Percentiles rank a stretch among this genome's conserved stretches.
These are phyloP conservation scores for Enteromius mattozi DNA, from an alignment of 2,797 vertebrate species.

Conservation along the genomic window DNA sequence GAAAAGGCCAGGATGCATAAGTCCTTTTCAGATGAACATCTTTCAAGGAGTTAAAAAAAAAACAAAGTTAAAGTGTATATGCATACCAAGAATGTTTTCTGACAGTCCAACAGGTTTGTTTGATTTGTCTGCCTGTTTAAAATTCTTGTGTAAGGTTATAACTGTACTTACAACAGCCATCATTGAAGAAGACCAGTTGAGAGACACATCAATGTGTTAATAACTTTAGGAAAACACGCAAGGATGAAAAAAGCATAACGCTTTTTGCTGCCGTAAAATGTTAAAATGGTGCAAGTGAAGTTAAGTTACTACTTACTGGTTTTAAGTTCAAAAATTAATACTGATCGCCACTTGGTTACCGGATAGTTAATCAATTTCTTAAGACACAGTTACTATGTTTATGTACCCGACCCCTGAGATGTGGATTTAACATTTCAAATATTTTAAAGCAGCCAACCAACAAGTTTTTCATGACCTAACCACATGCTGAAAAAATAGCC, in stretches of 20 bases:
- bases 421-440: background rate
- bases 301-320: background rate
- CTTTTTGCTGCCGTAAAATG: background rate
- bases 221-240: background rate
- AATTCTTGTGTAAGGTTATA: conserved; percentile 48
- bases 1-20: background rate
- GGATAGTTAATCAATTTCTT: background rate
- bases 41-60: background rate
- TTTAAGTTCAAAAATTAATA: background rate
- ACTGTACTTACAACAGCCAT: conserved; percentile 18
- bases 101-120: conserved; percentile 58
- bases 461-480: background rate
- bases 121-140: conserved; percentile 72
- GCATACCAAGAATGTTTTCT: conserved; percentile 1
- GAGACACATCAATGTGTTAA: conserved; percentile 4
- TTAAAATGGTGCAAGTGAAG: background rate
- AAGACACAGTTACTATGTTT: background rate
- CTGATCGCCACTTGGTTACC: background rate
- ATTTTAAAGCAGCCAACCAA: background rate
- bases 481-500: background rate
- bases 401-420: background rate
- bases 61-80: conserved; percentile 46
- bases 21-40: background rate
- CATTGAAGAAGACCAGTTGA: conserved; percentile 1
- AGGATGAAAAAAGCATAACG: background rate